Evolutionary conservation across 2,888 invertebrate species (phyloP).

Genomic region (Ariolimax columbianus): DNA sequence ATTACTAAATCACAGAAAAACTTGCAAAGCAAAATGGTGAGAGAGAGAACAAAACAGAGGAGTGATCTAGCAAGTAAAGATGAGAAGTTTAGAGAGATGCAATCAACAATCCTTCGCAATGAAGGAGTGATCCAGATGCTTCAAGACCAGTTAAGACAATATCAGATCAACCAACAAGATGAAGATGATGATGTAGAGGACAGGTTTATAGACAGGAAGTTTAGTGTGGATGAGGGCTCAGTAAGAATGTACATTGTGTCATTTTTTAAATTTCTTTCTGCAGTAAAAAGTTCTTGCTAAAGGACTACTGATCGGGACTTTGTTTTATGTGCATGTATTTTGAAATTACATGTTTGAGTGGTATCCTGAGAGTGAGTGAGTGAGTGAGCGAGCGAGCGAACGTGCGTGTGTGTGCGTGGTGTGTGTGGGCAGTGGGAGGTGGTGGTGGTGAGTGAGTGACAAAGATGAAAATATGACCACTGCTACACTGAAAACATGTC

Average conservation of each 20-base stretch:
- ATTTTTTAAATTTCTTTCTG: too few relatives aligned
- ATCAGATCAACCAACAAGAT: slow-evolving; percentile 60
- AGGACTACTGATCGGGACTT: too few relatives aligned
- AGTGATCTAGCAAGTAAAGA: slow-evolving; percentile 66
- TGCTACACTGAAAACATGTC: too few relatives aligned
- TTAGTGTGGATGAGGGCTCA: slow-evolving; percentile 48
- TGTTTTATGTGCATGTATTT: too few relatives aligned
- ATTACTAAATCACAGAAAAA: slow-evolving; percentile 65
- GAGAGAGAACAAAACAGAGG: slow-evolving; percentile 66
- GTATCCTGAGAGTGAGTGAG: too few relatives aligned
- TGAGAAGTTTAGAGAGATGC: slow-evolving; percentile 69
- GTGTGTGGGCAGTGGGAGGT: too few relatives aligned
- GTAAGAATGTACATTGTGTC: slow-evolving; percentile 44
- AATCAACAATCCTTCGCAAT: slow-evolving; percentile 72
- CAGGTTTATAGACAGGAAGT: slow-evolving; percentile 57
- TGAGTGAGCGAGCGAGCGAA: too few relatives aligned
- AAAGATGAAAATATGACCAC: too few relatives aligned
- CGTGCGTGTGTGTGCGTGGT: too few relatives aligned
- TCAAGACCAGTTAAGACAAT: slow-evolving; percentile 71
- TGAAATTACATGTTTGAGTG: too few relatives aligned
- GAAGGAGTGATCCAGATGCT: slow-evolving; percentile 75
- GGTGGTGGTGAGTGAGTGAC: too few relatives aligned
- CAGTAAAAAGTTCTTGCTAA: too few relatives aligned
- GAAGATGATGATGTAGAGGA: slow-evolving; percentile 59
- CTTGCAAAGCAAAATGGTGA: slow-evolving; percentile 65